Conservation (phyloP, 2,797 vertebrate genomes). For the Silurus aristotelis region DNA sequence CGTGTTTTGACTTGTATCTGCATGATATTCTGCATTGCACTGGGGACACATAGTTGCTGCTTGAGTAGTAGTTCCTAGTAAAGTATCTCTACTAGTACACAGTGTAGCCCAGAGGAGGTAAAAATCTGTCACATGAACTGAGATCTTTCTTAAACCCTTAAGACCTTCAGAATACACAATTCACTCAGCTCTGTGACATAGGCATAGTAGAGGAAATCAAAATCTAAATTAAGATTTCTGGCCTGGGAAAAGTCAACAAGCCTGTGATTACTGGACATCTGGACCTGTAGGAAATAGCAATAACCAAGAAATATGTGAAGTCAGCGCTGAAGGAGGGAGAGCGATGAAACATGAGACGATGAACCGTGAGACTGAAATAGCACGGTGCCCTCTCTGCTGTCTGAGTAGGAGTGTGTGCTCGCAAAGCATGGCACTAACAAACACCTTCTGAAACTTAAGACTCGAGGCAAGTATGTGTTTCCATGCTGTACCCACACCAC, state of each 20-base stretch:
- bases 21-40: background rate
- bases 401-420: background rate
- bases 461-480: background rate
- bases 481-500: slow-evolving; percentile 13
- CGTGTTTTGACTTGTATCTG: background rate
- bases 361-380: slow-evolving; percentile 24
- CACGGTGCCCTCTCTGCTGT: slow-evolving; percentile 3
- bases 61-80: background rate
- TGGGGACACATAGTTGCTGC: background rate
- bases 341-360: slow-evolving; percentile 12
- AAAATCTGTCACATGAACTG: background rate
- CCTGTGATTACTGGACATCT: slow-evolving; percentile 17
- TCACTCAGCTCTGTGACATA: background rate
- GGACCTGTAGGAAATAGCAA: slow-evolving; percentile 24
- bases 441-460: slow-evolving; percentile 30
- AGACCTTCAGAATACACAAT: background rate
- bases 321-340: slow-evolving; percentile 11
- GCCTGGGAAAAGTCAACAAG: background rate
- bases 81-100: background rate
- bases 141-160: background rate
- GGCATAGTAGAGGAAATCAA: background rate
- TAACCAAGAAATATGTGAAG: background rate
- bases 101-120: background rate
- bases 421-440: background rate
- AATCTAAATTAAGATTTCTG: background rate